Conservation (phyloP, 2,113 vertebrate species). For the Paramormyrops kingsleyae region DNA sequence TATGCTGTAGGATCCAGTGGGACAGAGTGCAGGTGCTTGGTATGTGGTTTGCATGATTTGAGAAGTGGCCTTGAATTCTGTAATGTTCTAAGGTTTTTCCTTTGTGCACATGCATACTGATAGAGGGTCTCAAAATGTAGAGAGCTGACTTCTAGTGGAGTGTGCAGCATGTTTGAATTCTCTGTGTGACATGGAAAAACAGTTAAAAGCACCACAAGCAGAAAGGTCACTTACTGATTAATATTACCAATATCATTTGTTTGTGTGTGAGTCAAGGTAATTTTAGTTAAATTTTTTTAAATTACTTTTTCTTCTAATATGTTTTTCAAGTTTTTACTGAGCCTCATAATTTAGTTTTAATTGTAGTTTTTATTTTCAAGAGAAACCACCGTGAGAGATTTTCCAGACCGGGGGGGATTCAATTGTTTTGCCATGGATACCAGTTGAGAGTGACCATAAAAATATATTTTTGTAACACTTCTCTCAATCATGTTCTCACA, state of each 20-base stretch:
- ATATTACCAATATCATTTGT: not conserved
- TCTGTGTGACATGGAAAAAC: not conserved
- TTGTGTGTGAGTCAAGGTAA: not conserved
- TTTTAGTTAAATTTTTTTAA: no score
- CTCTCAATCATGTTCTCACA: no score
- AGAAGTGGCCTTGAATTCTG: not conserved
- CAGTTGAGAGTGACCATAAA: no score
- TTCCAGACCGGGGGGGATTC: no score
- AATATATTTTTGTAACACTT: no score
- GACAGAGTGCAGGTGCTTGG: not conserved
- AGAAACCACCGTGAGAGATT: no score
- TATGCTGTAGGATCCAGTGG: not conserved
- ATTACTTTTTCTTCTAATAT: no score
- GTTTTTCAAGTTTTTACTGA: no score
- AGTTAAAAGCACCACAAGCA: not conserved
- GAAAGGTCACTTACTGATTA: not conserved
- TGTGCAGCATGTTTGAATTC: not conserved
- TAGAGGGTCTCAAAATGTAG: not conserved
- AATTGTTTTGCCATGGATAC: no score
- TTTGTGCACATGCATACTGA: not conserved
- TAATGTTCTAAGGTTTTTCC: not conserved
- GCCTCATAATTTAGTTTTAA: no score
- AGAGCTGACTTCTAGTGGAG: not conserved
- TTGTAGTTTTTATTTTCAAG: no score
- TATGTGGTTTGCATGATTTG: not conserved